Evolutionary conservation across 2,888 invertebrate species (phyloP).

Genomic region (Strigamia crassipes): DNA sequence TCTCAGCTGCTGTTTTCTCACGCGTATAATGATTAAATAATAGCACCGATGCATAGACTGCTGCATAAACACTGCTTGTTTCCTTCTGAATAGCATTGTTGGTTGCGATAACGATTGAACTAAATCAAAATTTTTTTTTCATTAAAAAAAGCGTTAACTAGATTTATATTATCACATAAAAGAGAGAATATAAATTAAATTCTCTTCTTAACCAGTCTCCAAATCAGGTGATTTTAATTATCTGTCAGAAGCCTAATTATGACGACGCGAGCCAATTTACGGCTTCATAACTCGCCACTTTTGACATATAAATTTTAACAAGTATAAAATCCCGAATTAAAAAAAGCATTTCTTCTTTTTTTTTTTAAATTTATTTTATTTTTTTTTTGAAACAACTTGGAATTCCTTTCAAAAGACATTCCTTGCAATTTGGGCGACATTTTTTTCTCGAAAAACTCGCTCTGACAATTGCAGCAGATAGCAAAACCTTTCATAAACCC

Average conservation of each 20-base stretch:
- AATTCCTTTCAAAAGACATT: not conserved
- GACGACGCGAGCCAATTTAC: not conserved
- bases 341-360: not conserved
- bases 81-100: no score
- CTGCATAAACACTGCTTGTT: not conserved
- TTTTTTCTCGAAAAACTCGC: not conserved
- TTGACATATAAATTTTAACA: not conserved
- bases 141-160: no score
- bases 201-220: not conserved
- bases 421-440: not conserved
- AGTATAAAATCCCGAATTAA: not conserved
- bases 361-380: not conserved
- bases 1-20: not conserved
- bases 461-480: not conserved
- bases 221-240: conserved; percentile 5
- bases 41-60: not conserved
- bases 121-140: no score
- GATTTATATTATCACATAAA: not conserved
- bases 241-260: not conserved
- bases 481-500: conserved; percentile 8
- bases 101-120: no score
- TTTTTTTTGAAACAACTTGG: not conserved
- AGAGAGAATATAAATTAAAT: not conserved
- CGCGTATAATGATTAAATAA: not conserved
- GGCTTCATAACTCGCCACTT: not conserved